Base-by-base conservation (phyloP, 2,797 vertebrate species). In the Clarias pachynema region DNA sequence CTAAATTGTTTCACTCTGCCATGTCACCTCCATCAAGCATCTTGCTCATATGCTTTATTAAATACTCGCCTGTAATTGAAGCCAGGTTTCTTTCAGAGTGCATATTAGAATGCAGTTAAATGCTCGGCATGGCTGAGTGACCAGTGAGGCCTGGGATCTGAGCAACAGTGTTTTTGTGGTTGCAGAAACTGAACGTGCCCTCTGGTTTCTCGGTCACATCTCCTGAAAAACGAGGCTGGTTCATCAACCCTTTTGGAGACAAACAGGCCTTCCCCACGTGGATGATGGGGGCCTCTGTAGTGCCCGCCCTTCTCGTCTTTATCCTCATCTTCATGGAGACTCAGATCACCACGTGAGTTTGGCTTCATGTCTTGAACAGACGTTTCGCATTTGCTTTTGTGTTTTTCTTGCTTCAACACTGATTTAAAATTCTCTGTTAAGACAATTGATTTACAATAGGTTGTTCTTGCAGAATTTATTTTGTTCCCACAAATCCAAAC, bases 241-340 rank as follows among this genome's bases (percentile, higher is more conserved):
- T 99, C 93, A 97, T 99, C 92, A 97, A 96, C n/a, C 98, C 98
- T 0, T 95, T 99, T 86, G 98, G 98, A 81, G 96, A 96, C 75
- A 96, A 96, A 89, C 94, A 96, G 49, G 94, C 96, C 5, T 99
- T 99, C 88, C 98, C 98, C 0, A 88, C 96, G 63, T 99, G 98
- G 98, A 97, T 99, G 97, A 99, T 99, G 97, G 97, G 96, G 72
- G 98, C 97, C 0, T 97, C 97, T 0, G 91, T 97, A 20, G 95
- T 98, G 24, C 98, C 98, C 0, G 98, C 97, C 5, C 94, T 99
- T 60, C 94, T 99, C 2, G 98, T 99, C 90, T 98, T 99, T 92
- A 99, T 99, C 92, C 96, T 99, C 86, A 99, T 99, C 93, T 99
- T 99, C 92, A 99, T 99, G 98, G 98, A 99, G 93, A 98, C 98